Evolutionary conservation across 2,888 invertebrate genomes (phyloP).

Genomic region (Papilio protenor): DNA sequence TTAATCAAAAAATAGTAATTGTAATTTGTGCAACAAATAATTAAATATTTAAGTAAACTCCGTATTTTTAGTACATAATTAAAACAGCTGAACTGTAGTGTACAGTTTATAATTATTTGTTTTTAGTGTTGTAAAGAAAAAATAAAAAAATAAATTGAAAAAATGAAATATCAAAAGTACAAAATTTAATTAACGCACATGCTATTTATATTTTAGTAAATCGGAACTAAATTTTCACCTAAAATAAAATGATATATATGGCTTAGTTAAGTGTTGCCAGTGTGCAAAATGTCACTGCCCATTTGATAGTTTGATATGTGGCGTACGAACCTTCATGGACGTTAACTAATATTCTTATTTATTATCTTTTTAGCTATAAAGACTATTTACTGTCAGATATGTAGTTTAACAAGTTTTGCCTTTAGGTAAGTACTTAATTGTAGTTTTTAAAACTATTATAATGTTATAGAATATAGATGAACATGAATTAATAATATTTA

Average conservation of each 20-base stretch:
- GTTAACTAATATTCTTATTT: background rate
- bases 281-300: background rate
- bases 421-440: slow-evolving; percentile 17
- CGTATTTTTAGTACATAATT: background rate
- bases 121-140: background rate
- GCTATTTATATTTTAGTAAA: background rate
- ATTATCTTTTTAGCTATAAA: background rate
- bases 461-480: slow-evolving; percentile 5
- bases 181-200: background rate
- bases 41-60: background rate
- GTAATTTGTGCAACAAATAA: background rate
- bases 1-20: background rate
- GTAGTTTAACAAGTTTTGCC: background rate
- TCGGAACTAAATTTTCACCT: background rate
- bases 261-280: background rate
- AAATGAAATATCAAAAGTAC: background rate
- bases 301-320: background rate
- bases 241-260: background rate
- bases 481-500: slow-evolving; percentile 35
- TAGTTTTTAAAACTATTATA: slow-evolving; percentile 13
- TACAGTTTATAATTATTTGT: background rate
- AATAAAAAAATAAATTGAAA: background rate
- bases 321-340: background rate
- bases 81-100: background rate
- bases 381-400: background rate